Conservation (phyloP, 2,888 invertebrate species). For the Aethes cnicana region DNA sequence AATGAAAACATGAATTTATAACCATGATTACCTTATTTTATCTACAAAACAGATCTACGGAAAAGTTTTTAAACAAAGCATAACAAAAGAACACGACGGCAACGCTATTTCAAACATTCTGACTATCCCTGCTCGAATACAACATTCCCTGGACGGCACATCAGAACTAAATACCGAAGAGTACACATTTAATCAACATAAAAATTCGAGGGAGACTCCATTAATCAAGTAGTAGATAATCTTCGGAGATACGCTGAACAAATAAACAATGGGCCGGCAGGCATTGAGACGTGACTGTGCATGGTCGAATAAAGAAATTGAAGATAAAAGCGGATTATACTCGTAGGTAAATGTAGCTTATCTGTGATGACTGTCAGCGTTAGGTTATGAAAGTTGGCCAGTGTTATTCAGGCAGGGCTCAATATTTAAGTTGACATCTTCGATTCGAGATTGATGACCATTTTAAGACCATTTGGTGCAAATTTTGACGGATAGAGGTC, state of each 20-base stretch:
- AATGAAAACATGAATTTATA: too few species aligned
- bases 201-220: conserved; percentile 17
- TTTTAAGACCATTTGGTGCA: too few species aligned
- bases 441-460: too few species aligned
- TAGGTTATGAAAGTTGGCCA: too few species aligned
- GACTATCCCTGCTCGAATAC: not conserved
- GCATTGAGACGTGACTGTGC: conserved; percentile 28
- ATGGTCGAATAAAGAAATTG: conserved; percentile 13
- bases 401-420: too few species aligned
- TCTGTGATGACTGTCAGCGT: too few species aligned
- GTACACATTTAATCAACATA: conserved; percentile 23
- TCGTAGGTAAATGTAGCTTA: not conserved
- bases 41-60: too few species aligned
- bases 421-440: too few species aligned
- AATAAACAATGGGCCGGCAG: conserved; percentile 26
- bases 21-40: too few species aligned
- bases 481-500: too few species aligned
- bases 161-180: conserved; percentile 16
- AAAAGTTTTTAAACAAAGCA: too few species aligned
- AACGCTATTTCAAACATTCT: not conserved
- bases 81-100: too few species aligned
- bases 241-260: conserved; percentile 23
- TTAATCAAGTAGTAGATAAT: conserved; percentile 28
- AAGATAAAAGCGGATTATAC: conserved; percentile 2
- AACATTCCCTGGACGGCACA: conserved; percentile 1